Evolutionary conservation across 2,797 vertebrate genomes (phyloP), one percentile per base, ranked within the genome.

Genomic region (Artibeus lituratus): DNA sequence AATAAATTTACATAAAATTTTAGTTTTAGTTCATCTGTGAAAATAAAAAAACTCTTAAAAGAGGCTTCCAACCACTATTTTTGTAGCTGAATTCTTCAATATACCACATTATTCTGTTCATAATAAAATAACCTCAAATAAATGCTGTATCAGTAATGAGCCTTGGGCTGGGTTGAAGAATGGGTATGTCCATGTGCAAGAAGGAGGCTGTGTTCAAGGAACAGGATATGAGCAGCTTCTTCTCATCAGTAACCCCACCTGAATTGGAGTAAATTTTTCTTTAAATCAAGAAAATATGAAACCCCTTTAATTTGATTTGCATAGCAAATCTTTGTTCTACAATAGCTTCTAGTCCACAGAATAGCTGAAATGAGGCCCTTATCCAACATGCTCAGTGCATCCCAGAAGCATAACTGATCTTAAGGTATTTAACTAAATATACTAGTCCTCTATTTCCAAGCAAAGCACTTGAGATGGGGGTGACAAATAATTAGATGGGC

Each of bases 51-150:
- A 57, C 29, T 53, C 26, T 70, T 53, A 90, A 80, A 78, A 47
- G 32, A 69, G 26, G 37, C 10, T 53, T 81, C 37, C 26, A 44
- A 85, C 65, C 53, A 86, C 44, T 26, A 77, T 69, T 91, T 55
- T 80, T 87, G 70, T 8, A 53, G 55, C 16, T 44, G 24, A 37
- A 39, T 72, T 37, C 53, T 53, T 59, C 51, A 70, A 47, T 15
- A 69, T 4, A 42, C 19, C 49, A 90, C 7, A 7, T 32, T 47
- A 86, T 44, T 69, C 37, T 69, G 7, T 87, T 32, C 8, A 73
- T n/a, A 90, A 86, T 3, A 91, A 73, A 87, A 72, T 84, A 70
- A 80, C 15, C 37, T 91, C 73, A 84, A 42, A 76, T 37, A 67
- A 69, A 6, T 15, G 21, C 59, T 37, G 22, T 5, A 53, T 26